Evolutionary conservation across 2,888 invertebrate genomes (phyloP).

Genomic region (Oligia latruncula): DNA sequence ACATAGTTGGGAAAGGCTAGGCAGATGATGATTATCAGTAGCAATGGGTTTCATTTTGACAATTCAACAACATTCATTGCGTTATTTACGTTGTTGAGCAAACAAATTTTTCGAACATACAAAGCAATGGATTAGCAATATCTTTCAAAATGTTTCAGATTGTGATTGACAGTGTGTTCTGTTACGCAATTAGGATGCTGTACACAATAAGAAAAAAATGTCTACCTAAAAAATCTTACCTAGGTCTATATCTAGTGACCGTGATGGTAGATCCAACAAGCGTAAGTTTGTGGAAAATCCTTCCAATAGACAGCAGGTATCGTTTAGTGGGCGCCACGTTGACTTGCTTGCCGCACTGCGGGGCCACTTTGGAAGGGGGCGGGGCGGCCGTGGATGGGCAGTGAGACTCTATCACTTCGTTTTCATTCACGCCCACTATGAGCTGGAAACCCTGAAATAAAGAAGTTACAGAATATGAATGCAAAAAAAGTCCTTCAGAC

Average conservation of each 20-base stretch:
- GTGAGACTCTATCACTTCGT: conserved; percentile 83
- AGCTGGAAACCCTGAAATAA: conserved; percentile 94
- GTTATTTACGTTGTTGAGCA: too few species aligned
- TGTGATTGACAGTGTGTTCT: too few species aligned
- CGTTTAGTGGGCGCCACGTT: conserved; percentile 91
- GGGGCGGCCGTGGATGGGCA: conserved; percentile 83
- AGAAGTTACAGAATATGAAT: background rate
- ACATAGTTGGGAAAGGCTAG: too few species aligned
- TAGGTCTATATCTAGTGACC: conserved; percentile 98
- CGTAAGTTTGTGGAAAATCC: conserved; percentile 98
- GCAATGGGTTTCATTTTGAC: too few species aligned
- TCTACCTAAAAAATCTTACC: conserved; percentile 85
- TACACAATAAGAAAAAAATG: background rate
- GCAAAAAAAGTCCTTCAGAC: background rate
- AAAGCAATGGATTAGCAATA: too few species aligned
- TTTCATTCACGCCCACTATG: conserved; percentile 91
- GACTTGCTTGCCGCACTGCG: conserved; percentile 82
- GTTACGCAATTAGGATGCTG: too few species aligned
- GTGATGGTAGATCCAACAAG: conserved; percentile 97
- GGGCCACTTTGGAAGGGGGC: conserved; percentile 86
- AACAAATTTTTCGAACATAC: too few species aligned
- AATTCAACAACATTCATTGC: too few species aligned
- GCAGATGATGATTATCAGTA: too few species aligned
- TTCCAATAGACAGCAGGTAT: conserved; percentile 97
- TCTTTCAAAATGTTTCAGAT: too few species aligned